phyloP scores from a whole-genome alignment of 2,888 invertebrate genomes.

The Andrena flavipes region DNA sequence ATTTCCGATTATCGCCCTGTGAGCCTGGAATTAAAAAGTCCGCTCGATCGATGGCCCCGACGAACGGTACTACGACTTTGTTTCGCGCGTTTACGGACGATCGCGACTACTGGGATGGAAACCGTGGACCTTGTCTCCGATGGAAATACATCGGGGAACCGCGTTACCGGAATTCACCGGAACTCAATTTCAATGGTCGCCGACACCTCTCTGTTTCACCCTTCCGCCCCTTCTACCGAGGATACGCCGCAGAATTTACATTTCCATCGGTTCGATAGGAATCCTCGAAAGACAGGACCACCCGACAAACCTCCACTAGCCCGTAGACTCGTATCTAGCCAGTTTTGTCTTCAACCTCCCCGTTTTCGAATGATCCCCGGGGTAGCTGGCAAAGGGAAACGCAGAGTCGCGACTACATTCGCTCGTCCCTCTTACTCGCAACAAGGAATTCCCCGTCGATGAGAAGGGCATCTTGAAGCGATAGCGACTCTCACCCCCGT shows the following conservation, averaged over 20 bases:
- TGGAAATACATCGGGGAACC: conserved; percentile 25
- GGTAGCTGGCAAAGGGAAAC: too few relatives aligned
- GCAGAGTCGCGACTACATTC: not conserved
- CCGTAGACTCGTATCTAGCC: not conserved
- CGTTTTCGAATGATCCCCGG: too few relatives aligned
- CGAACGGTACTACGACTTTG: not conserved
- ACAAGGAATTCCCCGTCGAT: too few relatives aligned
- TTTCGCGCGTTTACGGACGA: not conserved
- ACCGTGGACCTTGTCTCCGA: conserved; percentile 19
- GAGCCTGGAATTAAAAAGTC: not conserved
- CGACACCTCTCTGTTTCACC: conserved; percentile 34
- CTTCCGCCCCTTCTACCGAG: conserved; percentile 28
- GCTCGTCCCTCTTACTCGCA: too few relatives aligned
- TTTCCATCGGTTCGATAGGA: conserved; percentile 59
- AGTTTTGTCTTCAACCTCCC: conserved; percentile 8
- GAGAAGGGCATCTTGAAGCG: not conserved
- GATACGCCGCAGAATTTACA: conserved; percentile 57
- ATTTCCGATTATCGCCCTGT: not conserved
- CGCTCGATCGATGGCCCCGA: too few relatives aligned
- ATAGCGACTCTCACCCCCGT: not conserved
- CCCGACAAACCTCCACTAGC: not conserved
- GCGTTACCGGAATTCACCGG: conserved; percentile 38
- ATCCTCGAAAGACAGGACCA: conserved; percentile 46
- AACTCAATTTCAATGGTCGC: conserved; percentile 63
- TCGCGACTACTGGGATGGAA: not conserved